These are phyloP conservation scores for Nycteola revayana DNA, from an alignment of 2,888 invertebrate species.

Conservation along the genomic window DNA sequence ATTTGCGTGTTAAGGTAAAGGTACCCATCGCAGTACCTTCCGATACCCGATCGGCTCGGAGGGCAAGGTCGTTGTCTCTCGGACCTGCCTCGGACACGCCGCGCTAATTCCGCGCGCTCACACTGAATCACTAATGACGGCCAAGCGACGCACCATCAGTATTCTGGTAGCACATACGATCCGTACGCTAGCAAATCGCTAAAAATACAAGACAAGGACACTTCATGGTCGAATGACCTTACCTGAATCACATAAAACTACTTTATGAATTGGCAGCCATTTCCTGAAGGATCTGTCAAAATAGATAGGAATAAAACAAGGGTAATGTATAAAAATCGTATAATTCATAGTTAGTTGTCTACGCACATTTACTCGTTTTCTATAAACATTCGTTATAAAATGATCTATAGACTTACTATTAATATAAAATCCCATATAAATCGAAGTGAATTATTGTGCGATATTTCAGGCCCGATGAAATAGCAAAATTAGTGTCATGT, in stretches of 20 bases:
- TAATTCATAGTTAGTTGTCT: no score
- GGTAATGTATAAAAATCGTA: conserved; percentile 7
- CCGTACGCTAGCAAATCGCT: conserved; percentile 66
- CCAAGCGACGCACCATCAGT: conserved; percentile 56
- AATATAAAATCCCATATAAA: no score
- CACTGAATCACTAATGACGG: conserved; percentile 64
- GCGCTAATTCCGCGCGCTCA: conserved; percentile 75
- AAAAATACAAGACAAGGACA: conserved; percentile 76
- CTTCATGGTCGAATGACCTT: conserved; percentile 66
- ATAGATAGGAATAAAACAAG: no score
- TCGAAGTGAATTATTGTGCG: no score
- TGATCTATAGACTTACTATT: no score
- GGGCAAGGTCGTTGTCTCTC: conserved; percentile 26
- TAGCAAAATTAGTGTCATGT: no score
- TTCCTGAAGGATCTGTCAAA: conserved; percentile 44
- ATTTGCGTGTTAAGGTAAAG: not conserved
- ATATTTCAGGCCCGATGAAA: no score
- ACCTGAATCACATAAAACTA: conserved; percentile 63
- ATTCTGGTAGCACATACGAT: conserved; percentile 53
- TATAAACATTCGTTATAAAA: no score
- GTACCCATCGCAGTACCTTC: conserved; percentile 5
- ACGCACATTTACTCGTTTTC: no score
- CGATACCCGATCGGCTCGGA: conserved; percentile 16
- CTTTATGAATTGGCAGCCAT: conserved; percentile 44
- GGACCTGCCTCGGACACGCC: conserved; percentile 55